Evolutionary conservation across 2,113 vertebrate genomes (phyloP), one percentile per base, ranked within the genome.

Genomic region (Alaudala cheleensis): DNA sequence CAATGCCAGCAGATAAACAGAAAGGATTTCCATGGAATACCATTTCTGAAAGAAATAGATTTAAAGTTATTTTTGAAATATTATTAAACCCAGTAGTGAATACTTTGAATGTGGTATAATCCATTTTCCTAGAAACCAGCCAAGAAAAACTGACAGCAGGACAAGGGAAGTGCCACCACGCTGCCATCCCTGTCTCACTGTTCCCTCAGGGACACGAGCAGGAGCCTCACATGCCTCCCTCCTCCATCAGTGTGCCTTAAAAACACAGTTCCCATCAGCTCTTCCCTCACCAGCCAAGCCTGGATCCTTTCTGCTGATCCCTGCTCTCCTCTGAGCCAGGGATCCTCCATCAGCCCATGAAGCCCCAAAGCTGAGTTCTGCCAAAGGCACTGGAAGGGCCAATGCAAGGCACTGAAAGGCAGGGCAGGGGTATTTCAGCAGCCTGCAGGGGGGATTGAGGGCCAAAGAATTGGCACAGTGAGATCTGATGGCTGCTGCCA

Each of bases 91-190:
- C 82, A 92, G 60, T 87, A 81, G 83, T 86, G 79, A 88, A 61
- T 79, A 92, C 84, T 97, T 92, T 79, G 58, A 80, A 93, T 58
- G 51, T 13, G 17, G 37, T 56, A 86, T 87, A 95, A 96, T 95
- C 88, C 73, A 51, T 96, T 97, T 97, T 96, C 96, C 96, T 95
- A 95, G 54, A 49, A 90, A 84, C 21, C 42, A 39, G 93, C 96
- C 96, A 97, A 97, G 94, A 95, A 81, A 93, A 95, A 82, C 31
- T 1, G 1, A 76, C 25, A 77, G 40, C 82, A 86, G 58, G 8
- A 2, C 14, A 25, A 73, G 33, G 64, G 71, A 94, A 93, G 92
- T 51, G 72, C 45, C 74, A 65, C n/a, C 14, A 12, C 3, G 1
- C 76, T 82, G 76, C 83, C 73, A 91, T 40, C 72, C 61, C 70